Evolutionary conservation across 2,113 vertebrate genomes (phyloP).

Genomic region (Tricholaema leucomelas): DNA sequence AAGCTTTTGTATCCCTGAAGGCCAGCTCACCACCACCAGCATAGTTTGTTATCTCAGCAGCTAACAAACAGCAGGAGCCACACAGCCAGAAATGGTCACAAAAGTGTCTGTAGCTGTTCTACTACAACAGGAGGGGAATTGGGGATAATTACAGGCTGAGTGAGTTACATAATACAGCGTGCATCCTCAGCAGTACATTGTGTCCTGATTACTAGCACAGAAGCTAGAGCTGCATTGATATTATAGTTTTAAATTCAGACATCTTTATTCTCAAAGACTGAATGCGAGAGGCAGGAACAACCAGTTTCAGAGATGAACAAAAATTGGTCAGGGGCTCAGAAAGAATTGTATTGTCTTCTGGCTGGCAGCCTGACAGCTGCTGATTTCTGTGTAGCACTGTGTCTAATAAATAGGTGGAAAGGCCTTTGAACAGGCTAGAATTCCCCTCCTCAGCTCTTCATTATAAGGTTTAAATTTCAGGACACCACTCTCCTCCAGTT

Average conservation of each 20-base stretch:
- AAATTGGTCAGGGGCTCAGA: background rate
- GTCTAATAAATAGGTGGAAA: slow-evolving; percentile 37
- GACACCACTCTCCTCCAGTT: background rate
- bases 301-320: background rate
- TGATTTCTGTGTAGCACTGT: background rate
- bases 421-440: slow-evolving; percentile 2
- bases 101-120: slow-evolving; percentile 50
- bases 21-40: background rate
- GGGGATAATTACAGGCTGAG: slow-evolving; percentile 74
- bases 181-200: slow-evolving; percentile 59
- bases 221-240: slow-evolving; percentile 50
- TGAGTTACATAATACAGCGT: slow-evolving; percentile 56
- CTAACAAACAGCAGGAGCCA: background rate
- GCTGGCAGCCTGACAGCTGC: slow-evolving; percentile 13
- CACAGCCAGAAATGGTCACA: background rate
- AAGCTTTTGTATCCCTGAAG: background rate
- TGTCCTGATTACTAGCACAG: slow-evolving; percentile 50
- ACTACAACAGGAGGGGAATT: slow-evolving; percentile 44
- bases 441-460: background rate
- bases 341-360: slow-evolving; percentile 20
- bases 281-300: background rate
- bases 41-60: background rate
- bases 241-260: slow-evolving; percentile 38
- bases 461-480: slow-evolving; percentile 31
- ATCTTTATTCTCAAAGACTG: background rate